Conservation (phyloP, 1,140 invertebrate species). For the Papilio machaon region DNA sequence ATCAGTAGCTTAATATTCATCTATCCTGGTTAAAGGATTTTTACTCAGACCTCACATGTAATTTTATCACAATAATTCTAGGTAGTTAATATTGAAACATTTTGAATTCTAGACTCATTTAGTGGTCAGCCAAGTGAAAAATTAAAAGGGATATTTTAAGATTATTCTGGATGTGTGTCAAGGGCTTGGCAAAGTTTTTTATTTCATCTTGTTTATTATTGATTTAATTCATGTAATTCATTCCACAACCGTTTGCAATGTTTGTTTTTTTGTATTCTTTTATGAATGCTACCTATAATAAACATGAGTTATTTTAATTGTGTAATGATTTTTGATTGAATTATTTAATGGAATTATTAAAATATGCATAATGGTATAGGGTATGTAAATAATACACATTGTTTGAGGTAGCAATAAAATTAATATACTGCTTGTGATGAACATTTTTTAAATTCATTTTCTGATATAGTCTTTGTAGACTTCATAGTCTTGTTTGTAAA, state of each 20-base stretch:
- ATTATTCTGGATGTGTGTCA: not conserved
- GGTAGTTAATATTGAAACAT: constrained; percentile 57
- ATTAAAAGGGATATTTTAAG: constrained; percentile 30
- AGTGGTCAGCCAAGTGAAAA: constrained; percentile 1
- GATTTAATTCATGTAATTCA: constrained; percentile 50
- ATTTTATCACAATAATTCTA: constrained; percentile 64
- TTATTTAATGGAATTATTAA: not conserved
- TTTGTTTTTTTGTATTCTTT: constrained; percentile 44
- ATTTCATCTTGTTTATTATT: constrained; percentile 31
- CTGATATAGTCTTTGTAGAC: not conserved
- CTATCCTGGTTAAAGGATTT: constrained; percentile 59
- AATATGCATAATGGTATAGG: constrained; percentile 30
- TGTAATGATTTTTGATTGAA: constrained; percentile 33
- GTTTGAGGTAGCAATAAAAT: constrained; percentile 45
- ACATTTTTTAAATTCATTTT: constrained; percentile 25
- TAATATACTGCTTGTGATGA: constrained; percentile 45
- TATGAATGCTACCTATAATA: constrained; percentile 44
- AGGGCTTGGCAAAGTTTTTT: not conserved
- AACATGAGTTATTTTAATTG: constrained; percentile 51
- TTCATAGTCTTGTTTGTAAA: not conserved
- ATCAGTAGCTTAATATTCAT: constrained; percentile 83
- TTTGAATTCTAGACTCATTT: constrained; percentile 22
- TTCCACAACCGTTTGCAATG: constrained; percentile 53
- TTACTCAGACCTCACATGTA: constrained; percentile 74
- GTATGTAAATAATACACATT: constrained; percentile 40